Evolutionary conservation across 2,888 invertebrate genomes (phyloP), one percentile per base, ranked within the genome.

Genomic region (Pycnomerus fuliginosus): DNA sequence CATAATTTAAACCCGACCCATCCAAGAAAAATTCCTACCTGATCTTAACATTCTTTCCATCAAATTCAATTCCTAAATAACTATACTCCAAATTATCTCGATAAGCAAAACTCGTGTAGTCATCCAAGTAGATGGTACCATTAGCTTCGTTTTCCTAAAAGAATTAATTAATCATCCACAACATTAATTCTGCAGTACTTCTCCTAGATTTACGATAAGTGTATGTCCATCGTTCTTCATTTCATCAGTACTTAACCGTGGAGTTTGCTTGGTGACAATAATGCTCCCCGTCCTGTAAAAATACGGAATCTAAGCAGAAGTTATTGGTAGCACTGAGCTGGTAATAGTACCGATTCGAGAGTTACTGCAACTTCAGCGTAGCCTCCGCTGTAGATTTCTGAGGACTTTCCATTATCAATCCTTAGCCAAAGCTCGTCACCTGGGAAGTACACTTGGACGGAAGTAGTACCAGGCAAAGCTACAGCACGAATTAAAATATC

Each of bases 341-440:
- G n/a, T n/a, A n/a, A n/a, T n/a, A n/a, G n/a, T 29, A 47, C 34
- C 2, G 32, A 16, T 13, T 47, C 38, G 10, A 47, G 35, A 39
- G 36, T 29, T 8, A 48, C 48, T 15, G 32, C 14, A 2, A 48
- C 16, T 24, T 24, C 24, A 27, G 5, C 3, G n/a, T 16, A 17
- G 1, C 44, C 48, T 3, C 16, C 12, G 8, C 44, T 44, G 3
- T 7, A 7, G 14, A n/a, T n/a, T n/a, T 40, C 38, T 1, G 16
- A 16, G 3, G 30, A 5, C 3, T 16, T 5, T n/a, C 31, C 20
- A 22, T 22, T 24, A 4, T 38, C 38, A 5, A 42, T 17, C 3
- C 35, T 17, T 15, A 45, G 40, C 48, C 48, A 48, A 5, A 36
- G 15, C 28, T 48, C 40, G 7, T 36, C 12, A 32, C 48, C 48